Evolutionary conservation across 2,888 invertebrate genomes (phyloP), one percentile per base, ranked within the genome.

Genomic region (Macaria notata): DNA sequence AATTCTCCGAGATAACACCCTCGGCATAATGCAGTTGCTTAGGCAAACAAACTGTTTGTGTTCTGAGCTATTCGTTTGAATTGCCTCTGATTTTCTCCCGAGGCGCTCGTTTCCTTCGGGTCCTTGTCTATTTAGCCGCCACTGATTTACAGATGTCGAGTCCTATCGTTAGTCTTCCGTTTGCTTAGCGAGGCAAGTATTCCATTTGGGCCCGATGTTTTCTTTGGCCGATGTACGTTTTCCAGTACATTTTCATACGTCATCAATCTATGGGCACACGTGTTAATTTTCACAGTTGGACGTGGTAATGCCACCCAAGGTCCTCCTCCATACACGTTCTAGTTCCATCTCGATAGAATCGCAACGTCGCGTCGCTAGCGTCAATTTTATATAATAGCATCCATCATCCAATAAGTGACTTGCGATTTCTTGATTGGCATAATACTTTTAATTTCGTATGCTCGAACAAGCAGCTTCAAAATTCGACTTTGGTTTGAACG

Each of bases 241-340:
- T 63, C 55, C 36, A 45, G 47, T 53, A 56, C 54, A 49, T 48
- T 58, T 49, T 53, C 44, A 62, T 61, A 69, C 72, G 74, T 75
- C 76, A 73, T 66, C 59, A 43, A 45, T 54, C 43, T 54, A 58
- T 58, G 59, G 59, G 49, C 57, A 66, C 70, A 75, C 71, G 74
- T 78, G 83, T 72, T 81, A 83, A 84, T 84, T 83, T 81, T 79
- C 75, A 79, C 75, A 79, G 72, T 76, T 70, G 65, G 73, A 70
- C 68, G 68, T 69, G 69, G 72, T 71, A 73, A 78, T 74, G 74
- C 70, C 69, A 71, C 63, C 68, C 81, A 83, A 81, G 81, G 79
- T 75, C 72, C 63, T 56, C 63, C 5, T 36, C 33, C 33, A 19
- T 43, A 49, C 44, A 33, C 49, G 48, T 62, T 59, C 56, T 59